A percentile compares a stretch with the other conserved stretches of the same genome.
These are phyloP conservation scores for Boleophthalmus pectinirostris DNA, from an alignment of 2,113 vertebrate species.

Conservation along the genomic window DNA sequence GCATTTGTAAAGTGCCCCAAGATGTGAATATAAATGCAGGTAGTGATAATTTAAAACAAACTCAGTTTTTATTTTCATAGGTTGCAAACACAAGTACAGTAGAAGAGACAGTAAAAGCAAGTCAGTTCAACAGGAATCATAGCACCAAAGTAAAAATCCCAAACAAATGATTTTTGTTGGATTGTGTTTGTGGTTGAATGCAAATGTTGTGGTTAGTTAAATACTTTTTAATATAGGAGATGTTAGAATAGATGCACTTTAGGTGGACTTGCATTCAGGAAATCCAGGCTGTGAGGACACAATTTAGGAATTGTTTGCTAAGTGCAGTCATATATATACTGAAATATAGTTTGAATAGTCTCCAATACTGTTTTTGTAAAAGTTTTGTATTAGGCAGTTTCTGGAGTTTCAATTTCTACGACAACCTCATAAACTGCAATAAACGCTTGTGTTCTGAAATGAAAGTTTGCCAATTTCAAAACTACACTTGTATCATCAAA, in stretches of 20 bases:
- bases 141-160: neutral
- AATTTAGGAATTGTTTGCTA: neutral
- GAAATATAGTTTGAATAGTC: neutral
- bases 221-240: neutral
- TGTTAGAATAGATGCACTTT: too few relatives aligned
- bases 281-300: neutral
- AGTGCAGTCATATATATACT: too few relatives aligned
- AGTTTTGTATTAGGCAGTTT: neutral
- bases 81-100: neutral
- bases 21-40: neutral
- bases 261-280: too few relatives aligned
- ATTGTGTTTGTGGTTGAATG: too few relatives aligned
- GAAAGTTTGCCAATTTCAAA: neutral
- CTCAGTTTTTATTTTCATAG: neutral
- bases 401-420: neutral
- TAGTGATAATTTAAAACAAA: neutral
- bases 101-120: neutral
- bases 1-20: neutral
- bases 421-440: neutral
- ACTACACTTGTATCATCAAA: neutral
- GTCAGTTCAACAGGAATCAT: neutral
- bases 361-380: too few relatives aligned
- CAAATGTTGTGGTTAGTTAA: too few relatives aligned
- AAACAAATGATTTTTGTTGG: too few relatives aligned
- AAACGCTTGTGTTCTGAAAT: neutral